Conservation (phyloP, 2,888 invertebrate species). For the Drosophila cognata region DNA sequence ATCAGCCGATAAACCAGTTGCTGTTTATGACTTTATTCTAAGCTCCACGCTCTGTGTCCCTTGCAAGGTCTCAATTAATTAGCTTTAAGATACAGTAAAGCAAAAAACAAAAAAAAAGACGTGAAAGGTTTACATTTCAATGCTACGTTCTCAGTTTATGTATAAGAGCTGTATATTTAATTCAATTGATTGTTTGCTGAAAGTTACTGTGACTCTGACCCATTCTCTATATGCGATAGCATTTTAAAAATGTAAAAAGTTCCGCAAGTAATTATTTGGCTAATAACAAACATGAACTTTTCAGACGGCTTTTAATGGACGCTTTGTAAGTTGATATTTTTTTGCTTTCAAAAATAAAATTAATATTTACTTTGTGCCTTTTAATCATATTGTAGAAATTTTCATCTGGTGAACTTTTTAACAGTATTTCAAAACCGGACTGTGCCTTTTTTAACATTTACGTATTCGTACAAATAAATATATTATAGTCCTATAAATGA, state of each 20-base stretch:
- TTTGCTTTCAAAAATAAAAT: neutral
- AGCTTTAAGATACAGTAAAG: constrained; percentile 10
- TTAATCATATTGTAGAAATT: neutral
- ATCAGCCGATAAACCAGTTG: constrained; percentile 56
- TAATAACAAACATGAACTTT: constrained; percentile 10
- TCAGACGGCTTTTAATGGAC: constrained; percentile 20
- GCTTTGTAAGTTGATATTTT: neutral
- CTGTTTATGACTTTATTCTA: constrained; percentile 13
- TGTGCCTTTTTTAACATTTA: neutral
- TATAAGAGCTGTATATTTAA: constrained; percentile 2
- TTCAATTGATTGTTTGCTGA: constrained; percentile 1
- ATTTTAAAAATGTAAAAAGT: constrained; percentile 14
- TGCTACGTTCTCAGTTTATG: constrained; percentile 4
- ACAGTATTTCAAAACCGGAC: neutral
- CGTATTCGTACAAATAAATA: neutral
- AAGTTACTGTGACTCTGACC: neutral
- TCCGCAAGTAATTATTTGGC: constrained; percentile 12
- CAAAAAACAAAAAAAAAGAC: constrained; percentile 4
- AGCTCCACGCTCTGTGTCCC: constrained; percentile 25
- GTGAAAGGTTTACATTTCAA: constrained; percentile 1
- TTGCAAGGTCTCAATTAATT: constrained; percentile 61
- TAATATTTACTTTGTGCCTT: neutral
- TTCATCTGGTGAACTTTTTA: neutral
- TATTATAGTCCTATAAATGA: neutral
- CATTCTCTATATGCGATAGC: neutral